Evolutionary conservation across 2,113 vertebrate species (phyloP), one percentile per base, ranked within the genome.

Genomic region (Prunella fulvescens): DNA sequence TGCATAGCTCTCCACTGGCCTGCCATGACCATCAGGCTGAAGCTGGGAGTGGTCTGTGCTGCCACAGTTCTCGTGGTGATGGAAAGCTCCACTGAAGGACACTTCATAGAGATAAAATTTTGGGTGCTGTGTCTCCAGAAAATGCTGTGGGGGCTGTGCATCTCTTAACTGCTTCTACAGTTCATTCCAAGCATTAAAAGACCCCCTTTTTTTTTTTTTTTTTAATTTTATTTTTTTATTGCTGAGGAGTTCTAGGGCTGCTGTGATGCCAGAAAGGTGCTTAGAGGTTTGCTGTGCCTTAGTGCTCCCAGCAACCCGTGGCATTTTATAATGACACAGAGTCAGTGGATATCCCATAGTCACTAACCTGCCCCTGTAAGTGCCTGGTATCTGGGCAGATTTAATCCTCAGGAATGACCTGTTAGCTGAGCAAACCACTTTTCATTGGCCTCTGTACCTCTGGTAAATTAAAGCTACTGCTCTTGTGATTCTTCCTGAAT

Each of bases 401-500:
- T n/a, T 66, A 44, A 44, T 62, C 35, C 26, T 62, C 72, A 64
- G 18, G 37, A 84, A 88, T 48, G 44, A 77, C 72, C 64, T 47
- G 25, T 67, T 61, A 64, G 31, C 37, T 88, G 76, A 86, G 31
- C 51, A 86, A 76, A 60, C 29, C 50, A 44, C 60, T 82, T 81
- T 88, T 40, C 85, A 33, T 8, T 47, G 33, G 20, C 79, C 51
- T 92, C 82, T 73, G 40, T 72, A 44, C 40, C 33, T 72, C 42
- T 62, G 51, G 50, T 84, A 90, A 92, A 95, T 92, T 37, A 92
- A 79, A 92, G 33, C 64, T 88, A 18, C 78, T 92, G 71, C 67
- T 93, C 51, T 58, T 89, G 60, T 83, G 80, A 70, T 78, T 86
- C 51, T 74, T 86, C 44, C 72, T 78, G 88, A 83, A 76, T 45